phyloP scores from a whole-genome alignment of 2,113 vertebrate genomes.

The Apeltes quadracus region DNA sequence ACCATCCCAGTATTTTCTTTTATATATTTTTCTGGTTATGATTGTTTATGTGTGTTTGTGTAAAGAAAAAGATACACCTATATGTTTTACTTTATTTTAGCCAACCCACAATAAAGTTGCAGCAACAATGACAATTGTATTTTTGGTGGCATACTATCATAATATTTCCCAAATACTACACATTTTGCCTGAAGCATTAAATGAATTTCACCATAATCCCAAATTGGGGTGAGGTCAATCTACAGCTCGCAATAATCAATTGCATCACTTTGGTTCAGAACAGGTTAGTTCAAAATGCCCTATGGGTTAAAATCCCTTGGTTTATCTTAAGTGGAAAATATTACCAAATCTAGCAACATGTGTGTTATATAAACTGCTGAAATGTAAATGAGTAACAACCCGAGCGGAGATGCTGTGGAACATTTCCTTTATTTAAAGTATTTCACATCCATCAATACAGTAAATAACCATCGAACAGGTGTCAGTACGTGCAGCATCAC shows the following conservation, averaged over 20 bases:
- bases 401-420: conserved; percentile 1
- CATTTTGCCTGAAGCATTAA: neutral
- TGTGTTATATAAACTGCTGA: neutral
- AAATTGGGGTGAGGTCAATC: neutral
- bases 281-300: neutral
- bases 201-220: neutral
- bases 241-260: neutral
- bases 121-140: no score
- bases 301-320: neutral
- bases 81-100: no score
- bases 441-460: conserved; percentile 55
- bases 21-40: neutral
- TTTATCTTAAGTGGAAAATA: neutral
- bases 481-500: conserved; percentile 37
- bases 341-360: neutral
- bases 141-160: no score
- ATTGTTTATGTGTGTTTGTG: neutral
- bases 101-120: neutral
- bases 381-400: conserved; percentile 24
- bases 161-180: neutral
- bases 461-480: conserved; percentile 27
- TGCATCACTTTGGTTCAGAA: neutral
- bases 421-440: conserved; percentile 62
- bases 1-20: no score
- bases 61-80: no score